These are phyloP conservation scores for Aselliscus stoliczkanus DNA, from an alignment of 2,797 vertebrate genomes.

Conservation along the genomic window DNA sequence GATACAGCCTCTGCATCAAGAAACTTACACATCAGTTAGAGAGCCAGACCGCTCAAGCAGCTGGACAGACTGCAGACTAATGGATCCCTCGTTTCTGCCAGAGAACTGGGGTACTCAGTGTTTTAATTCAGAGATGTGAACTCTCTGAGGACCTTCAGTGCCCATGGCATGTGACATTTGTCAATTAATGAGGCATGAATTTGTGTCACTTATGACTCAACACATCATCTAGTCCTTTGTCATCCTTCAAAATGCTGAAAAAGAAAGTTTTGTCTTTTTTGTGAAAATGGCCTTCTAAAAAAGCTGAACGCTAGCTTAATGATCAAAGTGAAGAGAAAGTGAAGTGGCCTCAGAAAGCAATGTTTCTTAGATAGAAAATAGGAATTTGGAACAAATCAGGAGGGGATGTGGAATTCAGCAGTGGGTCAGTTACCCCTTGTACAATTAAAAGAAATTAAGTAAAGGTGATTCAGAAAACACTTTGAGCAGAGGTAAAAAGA, in stretches of 20 bases:
- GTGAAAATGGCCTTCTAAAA: not conserved
- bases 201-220: not conserved
- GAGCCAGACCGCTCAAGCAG: not conserved
- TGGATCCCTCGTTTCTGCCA: not conserved
- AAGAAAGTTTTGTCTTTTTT: not conserved
- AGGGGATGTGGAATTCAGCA: not conserved
- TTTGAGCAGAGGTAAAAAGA: not conserved
- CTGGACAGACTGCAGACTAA: no score
- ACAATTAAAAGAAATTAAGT: not conserved
- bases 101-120: not conserved
- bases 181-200: not conserved
- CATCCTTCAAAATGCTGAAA: not conserved
- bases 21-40: not conserved
- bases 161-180: not conserved
- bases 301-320: not conserved
- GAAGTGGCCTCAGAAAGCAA: not conserved
- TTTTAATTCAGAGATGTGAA: not conserved
- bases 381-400: not conserved
- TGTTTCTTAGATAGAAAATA: not conserved
- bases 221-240: not conserved
- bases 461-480: not conserved
- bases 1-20: not conserved
- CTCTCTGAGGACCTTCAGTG: not conserved
- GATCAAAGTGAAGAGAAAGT: not conserved
- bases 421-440: not conserved